Conservation (phyloP, 2,113 vertebrate genomes). For the Chauna torquata region DNA sequence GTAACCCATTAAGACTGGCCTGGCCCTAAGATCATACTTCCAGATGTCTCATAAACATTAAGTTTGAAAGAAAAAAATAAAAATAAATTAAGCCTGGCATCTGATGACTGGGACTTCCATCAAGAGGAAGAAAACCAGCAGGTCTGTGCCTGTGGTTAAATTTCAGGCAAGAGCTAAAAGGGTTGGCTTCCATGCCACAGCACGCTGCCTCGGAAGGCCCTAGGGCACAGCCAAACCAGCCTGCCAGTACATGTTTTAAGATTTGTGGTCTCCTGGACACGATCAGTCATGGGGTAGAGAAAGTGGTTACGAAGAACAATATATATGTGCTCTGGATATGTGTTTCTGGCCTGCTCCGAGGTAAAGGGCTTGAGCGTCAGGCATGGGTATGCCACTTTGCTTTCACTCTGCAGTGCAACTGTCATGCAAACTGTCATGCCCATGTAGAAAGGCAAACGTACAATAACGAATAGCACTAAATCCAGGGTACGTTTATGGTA, state of each 20-base stretch:
- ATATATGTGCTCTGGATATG: background rate
- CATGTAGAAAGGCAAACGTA: background rate
- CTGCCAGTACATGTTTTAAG: background rate
- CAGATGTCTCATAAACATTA: background rate
- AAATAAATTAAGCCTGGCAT: background rate
- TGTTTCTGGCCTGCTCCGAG: background rate
- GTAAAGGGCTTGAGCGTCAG: background rate
- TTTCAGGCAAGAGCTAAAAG: background rate
- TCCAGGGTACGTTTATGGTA: background rate
- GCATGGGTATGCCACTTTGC: background rate
- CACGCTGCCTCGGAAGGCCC: background rate
- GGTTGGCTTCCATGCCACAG: background rate
- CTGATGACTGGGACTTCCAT: background rate
- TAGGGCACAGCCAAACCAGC: background rate
- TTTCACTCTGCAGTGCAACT: background rate
- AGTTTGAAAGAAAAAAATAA: background rate
- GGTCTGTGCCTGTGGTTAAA: background rate
- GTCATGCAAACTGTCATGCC: background rate
- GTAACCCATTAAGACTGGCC: background rate
- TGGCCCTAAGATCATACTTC: background rate
- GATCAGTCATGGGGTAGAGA: background rate
- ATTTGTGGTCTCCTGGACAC: background rate
- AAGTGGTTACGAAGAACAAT: background rate
- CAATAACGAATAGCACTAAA: background rate
- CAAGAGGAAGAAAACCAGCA: background rate